Evolutionary conservation across 2,888 invertebrate genomes (phyloP), one percentile per base, ranked within the genome.

Genomic region (Drosophila nr. fundita): DNA sequence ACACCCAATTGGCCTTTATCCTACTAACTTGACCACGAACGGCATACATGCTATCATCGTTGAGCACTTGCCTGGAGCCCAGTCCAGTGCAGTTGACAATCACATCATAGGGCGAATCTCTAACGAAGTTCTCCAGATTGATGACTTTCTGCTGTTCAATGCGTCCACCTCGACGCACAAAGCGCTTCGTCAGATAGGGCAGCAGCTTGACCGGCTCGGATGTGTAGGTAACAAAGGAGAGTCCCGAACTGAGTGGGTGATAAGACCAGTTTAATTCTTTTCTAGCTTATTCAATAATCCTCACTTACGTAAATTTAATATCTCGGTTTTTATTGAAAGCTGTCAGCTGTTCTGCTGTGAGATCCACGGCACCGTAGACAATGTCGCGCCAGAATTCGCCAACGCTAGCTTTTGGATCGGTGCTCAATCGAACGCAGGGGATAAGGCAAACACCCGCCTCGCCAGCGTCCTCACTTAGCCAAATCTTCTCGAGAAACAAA

Each of bases 51-150:
- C 91, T 90, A 0, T 91, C 79, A 93, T 98, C 97, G 0, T 94
- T 93, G 1, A 95, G 94, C 0, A 97, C 91, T 11, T 93, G 76
- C 77, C 94, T 93, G 0, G 97, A 95, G 1, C 95, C 95, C 1
- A 97, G 88, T 0, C 92, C 98, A 1, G 95, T 94, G 82, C 97
- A 98, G 91, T 98, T 97, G 50, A 98, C 94, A n/a, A 98, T 93
- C 0, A 96, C 94, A 89, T 97, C 95, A 84, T 93, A 96, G 0
- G 92, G 91, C 0, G 84, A 84, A 0, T 79, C 80, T 0, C 61
- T 48, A 1, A 92, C 81, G 24, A 95, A 91, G 38, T 94, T 93
- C 6, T 95, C 91, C 0, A 96, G 90, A 58, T 94, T 91, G 15
- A 94, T 93, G 7, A 97, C 92, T 80, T 94, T 94, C 77, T 93